Evolutionary conservation across 2,113 vertebrate genomes (phyloP).

Genomic region (Canis aureus): DNA sequence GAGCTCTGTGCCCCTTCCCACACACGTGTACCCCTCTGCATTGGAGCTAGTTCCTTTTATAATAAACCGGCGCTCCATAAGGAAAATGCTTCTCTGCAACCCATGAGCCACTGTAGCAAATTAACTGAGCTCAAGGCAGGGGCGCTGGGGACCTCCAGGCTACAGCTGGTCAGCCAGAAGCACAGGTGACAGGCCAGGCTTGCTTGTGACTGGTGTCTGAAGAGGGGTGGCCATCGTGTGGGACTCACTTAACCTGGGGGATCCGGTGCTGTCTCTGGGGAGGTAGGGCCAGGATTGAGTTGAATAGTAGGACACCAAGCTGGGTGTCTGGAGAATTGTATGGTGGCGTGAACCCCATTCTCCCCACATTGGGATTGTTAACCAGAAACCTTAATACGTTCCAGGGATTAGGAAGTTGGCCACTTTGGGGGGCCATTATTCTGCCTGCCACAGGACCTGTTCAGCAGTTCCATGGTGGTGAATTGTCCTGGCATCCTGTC

Average conservation of each 20-base stretch:
- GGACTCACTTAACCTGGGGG: too few relatives aligned
- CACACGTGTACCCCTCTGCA: rapidly evolving
- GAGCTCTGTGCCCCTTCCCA: too few relatives aligned
- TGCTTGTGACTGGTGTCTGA: background rate
- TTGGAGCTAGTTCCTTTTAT: background rate
- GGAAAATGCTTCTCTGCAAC: background rate
- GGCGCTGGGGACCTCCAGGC: rapidly evolving
- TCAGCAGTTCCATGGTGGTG: background rate
- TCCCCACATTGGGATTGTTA: too few relatives aligned
- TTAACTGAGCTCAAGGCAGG: background rate
- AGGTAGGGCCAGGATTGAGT: background rate
- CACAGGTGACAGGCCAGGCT: background rate
- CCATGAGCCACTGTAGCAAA: background rate
- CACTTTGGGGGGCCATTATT: rapidly evolving
- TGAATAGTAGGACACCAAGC: background rate
- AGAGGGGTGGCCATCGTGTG: background rate
- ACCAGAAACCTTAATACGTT: background rate
- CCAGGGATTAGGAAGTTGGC: background rate
- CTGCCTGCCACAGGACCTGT: background rate
- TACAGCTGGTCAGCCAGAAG: background rate
- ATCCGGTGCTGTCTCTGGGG: background rate
- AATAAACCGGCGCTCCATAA: too few relatives aligned
- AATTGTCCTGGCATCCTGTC: background rate
- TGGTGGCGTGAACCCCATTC: background rate
- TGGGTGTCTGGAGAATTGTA: background rate